phyloP scores from a whole-genome alignment of 2,888 invertebrate genomes.

The Napeogenes sylphis region DNA sequence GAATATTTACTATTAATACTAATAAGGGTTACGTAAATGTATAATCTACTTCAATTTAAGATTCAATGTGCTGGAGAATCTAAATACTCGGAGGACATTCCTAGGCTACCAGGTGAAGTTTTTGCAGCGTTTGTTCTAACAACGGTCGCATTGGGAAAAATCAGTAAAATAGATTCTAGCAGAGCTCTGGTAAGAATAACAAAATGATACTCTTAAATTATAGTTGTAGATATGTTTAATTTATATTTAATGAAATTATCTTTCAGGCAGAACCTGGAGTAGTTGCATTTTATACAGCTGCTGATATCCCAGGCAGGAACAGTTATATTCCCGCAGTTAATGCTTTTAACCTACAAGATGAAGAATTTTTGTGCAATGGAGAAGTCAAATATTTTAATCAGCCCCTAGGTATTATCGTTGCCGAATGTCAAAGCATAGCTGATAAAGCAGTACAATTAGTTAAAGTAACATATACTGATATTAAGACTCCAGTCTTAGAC shows the following conservation, averaged over 20 bases:
- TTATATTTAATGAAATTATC: background rate
- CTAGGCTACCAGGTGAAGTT: slow-evolving; percentile 77
- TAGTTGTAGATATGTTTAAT: background rate
- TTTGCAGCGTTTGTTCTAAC: slow-evolving; percentile 80
- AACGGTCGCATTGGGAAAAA: slow-evolving; percentile 1
- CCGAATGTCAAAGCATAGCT: slow-evolving; percentile 70
- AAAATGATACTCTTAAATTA: background rate
- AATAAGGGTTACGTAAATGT: too few relatives aligned
- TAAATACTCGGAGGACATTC: slow-evolving; percentile 80
- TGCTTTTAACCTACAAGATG: slow-evolving; percentile 32
- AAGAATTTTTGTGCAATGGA: slow-evolving; percentile 71
- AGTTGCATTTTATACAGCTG: slow-evolving; percentile 78
- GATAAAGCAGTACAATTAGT: slow-evolving; percentile 73
- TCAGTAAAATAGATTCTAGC: slow-evolving; percentile 41
- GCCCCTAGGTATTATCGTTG: slow-evolving; percentile 82
- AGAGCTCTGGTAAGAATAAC: slow-evolving; percentile 76
- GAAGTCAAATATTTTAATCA: slow-evolving; percentile 80
- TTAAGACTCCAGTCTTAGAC: slow-evolving; percentile 47
- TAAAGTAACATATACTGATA: slow-evolving; percentile 67
- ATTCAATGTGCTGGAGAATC: slow-evolving; percentile 82
- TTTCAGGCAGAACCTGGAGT: slow-evolving; percentile 80
- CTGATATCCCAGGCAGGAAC: slow-evolving; percentile 83
- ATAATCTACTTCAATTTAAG: slow-evolving; percentile 31
- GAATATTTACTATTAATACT: too few relatives aligned
- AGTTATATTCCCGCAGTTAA: slow-evolving; percentile 52